A percentile compares a stretch with the other conserved stretches of the same genome.
Conservation (phyloP, 2,113 vertebrate genomes). For the Heliornis fulica region DNA sequence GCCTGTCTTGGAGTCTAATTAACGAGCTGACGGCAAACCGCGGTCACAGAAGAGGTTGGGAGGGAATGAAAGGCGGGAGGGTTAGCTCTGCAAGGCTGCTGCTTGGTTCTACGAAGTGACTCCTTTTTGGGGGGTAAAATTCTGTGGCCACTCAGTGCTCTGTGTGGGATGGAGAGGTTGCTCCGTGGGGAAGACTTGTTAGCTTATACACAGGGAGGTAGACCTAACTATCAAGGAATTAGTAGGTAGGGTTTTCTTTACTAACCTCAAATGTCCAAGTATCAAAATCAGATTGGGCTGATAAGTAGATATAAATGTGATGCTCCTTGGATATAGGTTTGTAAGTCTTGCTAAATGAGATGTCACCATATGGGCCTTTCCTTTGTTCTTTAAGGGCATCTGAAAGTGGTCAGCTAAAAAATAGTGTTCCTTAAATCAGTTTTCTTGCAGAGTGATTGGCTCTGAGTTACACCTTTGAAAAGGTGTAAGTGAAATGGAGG, state of each 20-base stretch:
- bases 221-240: rapidly evolving
- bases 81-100: not conserved
- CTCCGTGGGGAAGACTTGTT: not conserved
- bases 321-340: not conserved
- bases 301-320: not conserved
- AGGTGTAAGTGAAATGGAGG: not conserved
- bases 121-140: no score
- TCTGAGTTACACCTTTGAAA: not conserved
- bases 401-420: not conserved
- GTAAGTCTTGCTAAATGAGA: not conserved
- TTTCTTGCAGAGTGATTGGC: not conserved
- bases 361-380: not conserved
- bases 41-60: not conserved
- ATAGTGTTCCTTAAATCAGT: not conserved
- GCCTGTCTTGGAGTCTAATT: not conserved
- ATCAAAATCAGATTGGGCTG: not conserved
- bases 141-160: not conserved
- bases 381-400: not conserved
- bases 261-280: not conserved
- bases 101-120: not conserved
- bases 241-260: not conserved
- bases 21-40: not conserved
- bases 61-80: not conserved
- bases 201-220: not conserved
- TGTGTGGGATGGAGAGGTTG: not conserved